These are phyloP conservation scores for Drosophila flavopinicola DNA, from an alignment of 2,888 invertebrate genomes.

Conservation along the genomic window DNA sequence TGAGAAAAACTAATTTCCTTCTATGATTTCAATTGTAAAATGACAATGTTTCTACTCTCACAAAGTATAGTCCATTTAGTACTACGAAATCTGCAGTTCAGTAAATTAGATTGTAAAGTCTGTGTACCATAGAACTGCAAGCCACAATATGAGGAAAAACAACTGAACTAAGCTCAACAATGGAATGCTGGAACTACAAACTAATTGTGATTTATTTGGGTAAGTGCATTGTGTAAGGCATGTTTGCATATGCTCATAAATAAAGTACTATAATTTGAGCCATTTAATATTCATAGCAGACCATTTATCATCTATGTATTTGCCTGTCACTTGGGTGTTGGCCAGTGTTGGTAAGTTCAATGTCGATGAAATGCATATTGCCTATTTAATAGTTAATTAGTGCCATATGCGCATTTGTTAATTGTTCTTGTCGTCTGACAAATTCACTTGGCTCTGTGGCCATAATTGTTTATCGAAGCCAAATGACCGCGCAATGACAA, in stretches of 20 bases:
- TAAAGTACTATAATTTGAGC: slow-evolving; percentile 2
- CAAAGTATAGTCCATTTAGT: too few relatives aligned
- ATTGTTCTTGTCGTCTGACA: slow-evolving; percentile 68
- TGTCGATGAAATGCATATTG: slow-evolving; percentile 41
- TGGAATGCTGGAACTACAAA: not conserved
- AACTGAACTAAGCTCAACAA: not conserved
- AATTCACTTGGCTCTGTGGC: slow-evolving; percentile 48
- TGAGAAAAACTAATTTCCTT: too few relatives aligned
- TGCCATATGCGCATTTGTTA: slow-evolving; percentile 63
- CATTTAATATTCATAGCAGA: not conserved
- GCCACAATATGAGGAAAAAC: not conserved
- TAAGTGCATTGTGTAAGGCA: not conserved
- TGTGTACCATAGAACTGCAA: not conserved
- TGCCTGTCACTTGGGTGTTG: not conserved
- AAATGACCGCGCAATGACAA: slow-evolving; percentile 68
- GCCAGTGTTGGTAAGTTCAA: slow-evolving; percentile 13
- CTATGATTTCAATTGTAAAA: too few relatives aligned
- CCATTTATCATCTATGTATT: slow-evolving; percentile 24
- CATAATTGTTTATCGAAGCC: slow-evolving; percentile 72
- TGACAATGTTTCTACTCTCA: too few relatives aligned
- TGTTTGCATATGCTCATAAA: slow-evolving; percentile 1
- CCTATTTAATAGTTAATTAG: slow-evolving; percentile 71
- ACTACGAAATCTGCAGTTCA: too few relatives aligned
- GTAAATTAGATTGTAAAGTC: too few relatives aligned
- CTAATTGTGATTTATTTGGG: not conserved